A percentile compares a stretch with the other conserved stretches of the same genome.
These are phyloP conservation scores for Agrotis exclamationis DNA, from an alignment of 2,888 invertebrate genomes.

Conservation along the genomic window DNA sequence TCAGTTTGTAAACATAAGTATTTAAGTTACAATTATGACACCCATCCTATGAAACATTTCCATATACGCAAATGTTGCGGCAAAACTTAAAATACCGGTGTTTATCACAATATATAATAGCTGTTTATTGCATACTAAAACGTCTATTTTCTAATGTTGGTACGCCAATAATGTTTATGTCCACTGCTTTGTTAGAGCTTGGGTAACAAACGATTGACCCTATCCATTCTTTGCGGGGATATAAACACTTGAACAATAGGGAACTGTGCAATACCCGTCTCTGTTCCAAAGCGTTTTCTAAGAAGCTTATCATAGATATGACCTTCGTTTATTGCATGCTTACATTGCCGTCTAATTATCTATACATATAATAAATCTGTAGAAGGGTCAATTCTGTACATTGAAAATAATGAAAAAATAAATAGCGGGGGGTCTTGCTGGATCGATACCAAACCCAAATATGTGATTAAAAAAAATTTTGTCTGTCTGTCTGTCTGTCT, in stretches of 20 bases:
- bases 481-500: too few relatives aligned
- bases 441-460: too few relatives aligned
- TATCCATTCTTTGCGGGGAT: conserved; percentile 47
- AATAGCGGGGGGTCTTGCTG: too few relatives aligned
- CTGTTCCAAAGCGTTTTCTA: conserved; percentile 23
- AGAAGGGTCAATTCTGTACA: too few relatives aligned
- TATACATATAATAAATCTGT: too few relatives aligned
- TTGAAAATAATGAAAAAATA: too few relatives aligned
- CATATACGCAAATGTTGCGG: conserved; percentile 14
- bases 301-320: conserved; percentile 21
- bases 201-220: conserved; percentile 56
- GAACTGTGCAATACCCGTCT: conserved; percentile 32
- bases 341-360: conserved; percentile 12
- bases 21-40: conserved; percentile 2
- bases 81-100: conserved; percentile 41
- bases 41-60: conserved; percentile 19
- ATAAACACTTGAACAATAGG: conserved; percentile 55
- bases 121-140: conserved; percentile 57
- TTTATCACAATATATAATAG: conserved; percentile 64
- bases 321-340: conserved; percentile 13
- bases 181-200: conserved; percentile 56
- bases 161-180: conserved; percentile 51
- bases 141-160: conserved; percentile 54
- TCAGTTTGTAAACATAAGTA: too few relatives aligned
- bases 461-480: too few relatives aligned